phyloP scores from a whole-genome alignment of 2,888 invertebrate species.

The Spodoptera exigua region DNA sequence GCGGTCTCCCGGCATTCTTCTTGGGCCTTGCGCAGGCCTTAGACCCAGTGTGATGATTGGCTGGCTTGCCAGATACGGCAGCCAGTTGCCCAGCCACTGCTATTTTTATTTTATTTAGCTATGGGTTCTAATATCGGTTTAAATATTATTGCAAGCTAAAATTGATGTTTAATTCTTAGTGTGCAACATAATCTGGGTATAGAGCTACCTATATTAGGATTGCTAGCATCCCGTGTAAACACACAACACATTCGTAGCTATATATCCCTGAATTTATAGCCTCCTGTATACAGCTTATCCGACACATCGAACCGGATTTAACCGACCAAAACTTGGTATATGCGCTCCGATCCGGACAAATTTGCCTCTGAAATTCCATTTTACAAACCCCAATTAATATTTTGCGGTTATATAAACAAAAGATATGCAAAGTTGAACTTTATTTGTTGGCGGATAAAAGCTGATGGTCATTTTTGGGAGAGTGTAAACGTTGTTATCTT shows the following conservation, averaged over 20 bases:
- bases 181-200: slow-evolving; percentile 15
- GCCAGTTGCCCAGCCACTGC: no score
- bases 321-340: slow-evolving; percentile 65
- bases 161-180: no score
- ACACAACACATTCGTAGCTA: slow-evolving; percentile 37
- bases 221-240: slow-evolving; percentile 39
- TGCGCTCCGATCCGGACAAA: slow-evolving; percentile 57
- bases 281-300: slow-evolving; percentile 58
- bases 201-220: slow-evolving; percentile 18
- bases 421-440: slow-evolving; percentile 18
- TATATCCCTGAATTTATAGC: slow-evolving; percentile 47
- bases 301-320: slow-evolving; percentile 64
- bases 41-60: no score
- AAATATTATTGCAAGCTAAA: no score
- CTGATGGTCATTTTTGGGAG: neutral
- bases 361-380: slow-evolving; percentile 49
- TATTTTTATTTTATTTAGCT: no score
- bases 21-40: no score
- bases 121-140: no score
- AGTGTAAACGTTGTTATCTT: slow-evolving; percentile 10
- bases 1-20: no score
- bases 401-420: slow-evolving; percentile 27
- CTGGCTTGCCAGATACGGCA: no score
- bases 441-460: slow-evolving; percentile 4
- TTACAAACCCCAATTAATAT: slow-evolving; percentile 48